A percentile compares a stretch with the other conserved stretches of the same genome.
phyloP scores from a whole-genome alignment of 2,888 invertebrate genomes.

The Exephanes ischioxanthus region DNA sequence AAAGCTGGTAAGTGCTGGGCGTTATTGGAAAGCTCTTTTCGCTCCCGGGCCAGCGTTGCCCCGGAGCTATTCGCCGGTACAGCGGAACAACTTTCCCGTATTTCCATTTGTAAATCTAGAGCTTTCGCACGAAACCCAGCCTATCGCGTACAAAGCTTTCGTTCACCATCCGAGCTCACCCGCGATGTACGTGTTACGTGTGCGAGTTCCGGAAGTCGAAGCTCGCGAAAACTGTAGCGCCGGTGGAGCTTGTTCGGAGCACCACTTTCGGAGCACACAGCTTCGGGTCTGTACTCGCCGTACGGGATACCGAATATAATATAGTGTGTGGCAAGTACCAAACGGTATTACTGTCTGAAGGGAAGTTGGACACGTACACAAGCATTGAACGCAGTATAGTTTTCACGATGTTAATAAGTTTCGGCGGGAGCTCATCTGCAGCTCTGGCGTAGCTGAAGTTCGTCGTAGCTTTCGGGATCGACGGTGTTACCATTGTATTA shows the following conservation, averaged over 20 bases:
- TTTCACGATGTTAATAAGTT: slow-evolving; percentile 17
- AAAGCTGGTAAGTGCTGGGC: slow-evolving; percentile 72
- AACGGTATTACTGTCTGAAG: slow-evolving; percentile 24
- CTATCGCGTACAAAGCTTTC: slow-evolving; percentile 32
- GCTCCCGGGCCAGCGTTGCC: slow-evolving; percentile 15
- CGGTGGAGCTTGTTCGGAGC: slow-evolving; percentile 9
- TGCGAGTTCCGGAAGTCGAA: slow-evolving; percentile 11
- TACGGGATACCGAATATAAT: slow-evolving; percentile 22
- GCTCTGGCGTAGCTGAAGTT: not conserved
- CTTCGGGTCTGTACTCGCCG: not conserved
- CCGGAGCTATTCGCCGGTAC: not conserved
- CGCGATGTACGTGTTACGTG: slow-evolving; percentile 14
- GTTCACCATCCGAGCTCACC: slow-evolving; percentile 1
- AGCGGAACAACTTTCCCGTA: slow-evolving; percentile 41
- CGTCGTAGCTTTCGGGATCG: not conserved
- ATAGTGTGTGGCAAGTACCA: not conserved
- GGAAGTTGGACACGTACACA: not conserved
- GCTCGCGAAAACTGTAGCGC: slow-evolving; percentile 25
- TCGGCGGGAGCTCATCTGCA: not conserved
- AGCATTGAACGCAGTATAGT: not conserved
- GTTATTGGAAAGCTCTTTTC: slow-evolving; percentile 63
- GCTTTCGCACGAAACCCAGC: slow-evolving; percentile 36
- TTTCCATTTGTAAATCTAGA: slow-evolving; percentile 57
- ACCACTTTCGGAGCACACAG: not conserved
- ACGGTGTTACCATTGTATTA: not conserved